A percentile compares a stretch with the other conserved stretches of the same genome.
Conservation (phyloP, 2,888 invertebrate species). For the Synanthedon myopaeformis region DNA sequence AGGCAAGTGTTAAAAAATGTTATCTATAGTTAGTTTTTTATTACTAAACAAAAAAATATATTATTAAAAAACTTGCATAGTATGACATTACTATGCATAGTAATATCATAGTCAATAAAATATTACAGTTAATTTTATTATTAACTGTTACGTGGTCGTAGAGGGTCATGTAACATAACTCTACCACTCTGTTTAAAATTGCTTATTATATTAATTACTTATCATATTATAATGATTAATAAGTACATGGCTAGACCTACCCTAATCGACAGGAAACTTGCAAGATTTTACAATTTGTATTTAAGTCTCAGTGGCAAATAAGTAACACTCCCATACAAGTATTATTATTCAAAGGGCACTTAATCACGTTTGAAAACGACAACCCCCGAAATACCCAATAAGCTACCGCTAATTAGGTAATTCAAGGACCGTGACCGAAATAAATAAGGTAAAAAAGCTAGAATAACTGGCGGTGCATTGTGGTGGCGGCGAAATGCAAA, state of each 20-base stretch:
- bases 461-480: constrained; percentile 38
- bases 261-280: not conserved
- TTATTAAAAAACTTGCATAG: constrained; percentile 1
- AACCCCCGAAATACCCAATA: constrained; percentile 42
- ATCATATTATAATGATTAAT: too few species aligned
- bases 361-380: constrained; percentile 40
- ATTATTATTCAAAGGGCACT: constrained; percentile 16
- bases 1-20: constrained; percentile 13
- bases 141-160: too few species aligned
- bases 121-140: too few species aligned
- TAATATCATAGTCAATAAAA: too few species aligned
- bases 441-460: constrained; percentile 34
- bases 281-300: not conserved
- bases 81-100: too few species aligned
- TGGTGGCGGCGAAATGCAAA: constrained; percentile 46
- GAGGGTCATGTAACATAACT: too few species aligned
- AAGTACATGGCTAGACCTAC: too few species aligned
- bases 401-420: constrained; percentile 61
- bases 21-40: too few species aligned
- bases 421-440: constrained; percentile 59
- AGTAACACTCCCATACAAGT: too few species aligned
- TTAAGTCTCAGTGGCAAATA: not conserved
- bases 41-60: constrained; percentile 42
- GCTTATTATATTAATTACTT: too few species aligned
- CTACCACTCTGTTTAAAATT: too few species aligned